Evolutionary conservation across 2,113 vertebrate genomes (phyloP).

Genomic region (Aythya baeri): DNA sequence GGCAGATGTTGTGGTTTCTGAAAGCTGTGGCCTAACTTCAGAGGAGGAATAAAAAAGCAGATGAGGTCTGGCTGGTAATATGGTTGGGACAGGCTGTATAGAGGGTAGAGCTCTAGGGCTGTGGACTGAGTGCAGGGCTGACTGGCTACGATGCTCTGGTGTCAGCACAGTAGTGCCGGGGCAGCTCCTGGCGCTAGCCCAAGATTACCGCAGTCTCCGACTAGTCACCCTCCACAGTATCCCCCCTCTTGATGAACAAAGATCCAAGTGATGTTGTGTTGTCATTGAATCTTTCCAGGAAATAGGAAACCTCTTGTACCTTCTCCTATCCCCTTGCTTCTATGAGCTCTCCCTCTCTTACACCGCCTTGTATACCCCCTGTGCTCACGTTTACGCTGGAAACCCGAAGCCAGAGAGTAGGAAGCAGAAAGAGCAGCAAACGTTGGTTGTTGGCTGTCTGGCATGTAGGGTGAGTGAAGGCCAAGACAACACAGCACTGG

Average conservation of each 20-base stretch:
- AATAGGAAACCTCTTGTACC: background rate
- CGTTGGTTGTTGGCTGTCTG: fast-evolving
- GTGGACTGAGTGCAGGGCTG: background rate
- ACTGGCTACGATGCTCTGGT: background rate
- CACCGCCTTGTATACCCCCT: fast-evolving
- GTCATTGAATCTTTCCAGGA: background rate
- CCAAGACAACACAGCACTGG: background rate
- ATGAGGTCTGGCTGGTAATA: background rate
- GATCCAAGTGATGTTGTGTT: background rate
- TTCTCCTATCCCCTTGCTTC: background rate
- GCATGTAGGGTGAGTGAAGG: background rate
- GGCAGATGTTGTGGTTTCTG: background rate
- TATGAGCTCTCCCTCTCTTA: background rate
- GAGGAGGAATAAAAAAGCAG: background rate
- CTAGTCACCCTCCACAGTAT: background rate
- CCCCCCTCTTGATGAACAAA: background rate
- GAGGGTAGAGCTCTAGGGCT: background rate
- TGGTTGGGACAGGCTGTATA: background rate
- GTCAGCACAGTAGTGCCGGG: background rate
- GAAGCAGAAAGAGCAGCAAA: background rate
- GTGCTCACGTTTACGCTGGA: fast-evolving
- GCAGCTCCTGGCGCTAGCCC: background rate
- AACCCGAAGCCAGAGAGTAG: background rate
- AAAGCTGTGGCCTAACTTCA: background rate
- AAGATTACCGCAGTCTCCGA: background rate